Percentiles rank a stretch among this genome's conserved stretches.
These are phyloP conservation scores for Platanista minor DNA, from an alignment of 2,113 vertebrate genomes.

Conservation along the genomic window DNA sequence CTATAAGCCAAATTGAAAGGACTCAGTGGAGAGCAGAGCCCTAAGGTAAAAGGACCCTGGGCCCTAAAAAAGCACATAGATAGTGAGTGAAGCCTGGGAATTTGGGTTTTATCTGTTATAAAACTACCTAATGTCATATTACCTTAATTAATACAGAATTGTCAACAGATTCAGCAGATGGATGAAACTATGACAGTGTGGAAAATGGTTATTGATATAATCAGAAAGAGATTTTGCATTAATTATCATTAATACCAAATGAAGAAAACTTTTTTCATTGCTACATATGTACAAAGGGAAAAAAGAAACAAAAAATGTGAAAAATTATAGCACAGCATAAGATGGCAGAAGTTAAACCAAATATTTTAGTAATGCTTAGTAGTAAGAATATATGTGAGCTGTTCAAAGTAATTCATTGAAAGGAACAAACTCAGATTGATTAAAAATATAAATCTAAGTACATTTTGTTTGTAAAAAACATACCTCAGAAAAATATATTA, in stretches of 20 bases:
- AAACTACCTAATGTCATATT: neutral
- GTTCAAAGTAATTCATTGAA: neutral
- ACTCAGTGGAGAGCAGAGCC: neutral
- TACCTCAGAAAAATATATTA: neutral
- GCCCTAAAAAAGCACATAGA: neutral
- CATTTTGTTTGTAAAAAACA: neutral
- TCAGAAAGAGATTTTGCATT: neutral
- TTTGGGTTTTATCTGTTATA: neutral
- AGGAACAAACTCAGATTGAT: neutral
- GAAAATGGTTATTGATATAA: neutral
- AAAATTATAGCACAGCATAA: neutral
- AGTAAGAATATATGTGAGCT: neutral
- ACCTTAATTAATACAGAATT: neutral
- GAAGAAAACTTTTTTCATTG: neutral
- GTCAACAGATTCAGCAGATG: neutral
- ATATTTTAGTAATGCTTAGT: neutral
- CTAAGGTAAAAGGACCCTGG: neutral
- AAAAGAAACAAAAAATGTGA: neutral
- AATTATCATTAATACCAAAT: neutral
- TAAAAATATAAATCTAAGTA: conserved; percentile 3
- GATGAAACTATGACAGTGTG: neutral
- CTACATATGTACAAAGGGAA: neutral
- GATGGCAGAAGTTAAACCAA: neutral
- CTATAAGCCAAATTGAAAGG: neutral
- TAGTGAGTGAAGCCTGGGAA: neutral